Conservation (phyloP, 2,797 vertebrate genomes). For the Phalloptychus januarius region DNA sequence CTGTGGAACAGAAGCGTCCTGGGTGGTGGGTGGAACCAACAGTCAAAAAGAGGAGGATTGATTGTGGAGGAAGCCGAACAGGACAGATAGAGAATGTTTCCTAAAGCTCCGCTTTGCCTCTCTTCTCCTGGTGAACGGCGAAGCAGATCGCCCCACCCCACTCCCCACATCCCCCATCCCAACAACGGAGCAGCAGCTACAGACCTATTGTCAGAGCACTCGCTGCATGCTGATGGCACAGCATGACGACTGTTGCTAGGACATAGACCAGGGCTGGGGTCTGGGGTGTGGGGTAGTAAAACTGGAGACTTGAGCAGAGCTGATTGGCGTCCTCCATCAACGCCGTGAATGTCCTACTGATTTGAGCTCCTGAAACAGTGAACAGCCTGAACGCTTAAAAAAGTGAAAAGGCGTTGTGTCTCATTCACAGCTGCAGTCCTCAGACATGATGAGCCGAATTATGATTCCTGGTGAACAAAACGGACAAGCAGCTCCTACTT, state of each 20-base stretch:
- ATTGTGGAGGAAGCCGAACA: constrained; percentile 26
- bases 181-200: constrained; percentile 32
- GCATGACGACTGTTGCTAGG: constrained; percentile 66
- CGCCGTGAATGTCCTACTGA: constrained; percentile 16
- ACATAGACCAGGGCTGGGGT: constrained; percentile 8
- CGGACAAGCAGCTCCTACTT: neutral
- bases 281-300: neutral
- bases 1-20: constrained; percentile 21
- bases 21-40: constrained; percentile 4
- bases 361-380: neutral
- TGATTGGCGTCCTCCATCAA: constrained; percentile 30
- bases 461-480: too few relatives aligned
- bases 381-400: neutral
- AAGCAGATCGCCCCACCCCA: constrained; percentile 30
- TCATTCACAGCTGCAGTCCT: too few relatives aligned
- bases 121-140: constrained; percentile 33
- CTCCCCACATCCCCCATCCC: neutral
- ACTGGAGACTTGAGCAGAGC: constrained; percentile 5
- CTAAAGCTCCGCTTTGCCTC: constrained; percentile 27
- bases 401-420: neutral
- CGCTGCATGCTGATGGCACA: constrained; percentile 55
- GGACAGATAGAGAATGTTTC: constrained; percentile 12
- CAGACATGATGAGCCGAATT: too few relatives aligned
- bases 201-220: constrained; percentile 29
- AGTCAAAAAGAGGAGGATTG: constrained; percentile 17